Conservation (phyloP, 2,797 vertebrate genomes). For the Gastrophryne carolinensis region DNA sequence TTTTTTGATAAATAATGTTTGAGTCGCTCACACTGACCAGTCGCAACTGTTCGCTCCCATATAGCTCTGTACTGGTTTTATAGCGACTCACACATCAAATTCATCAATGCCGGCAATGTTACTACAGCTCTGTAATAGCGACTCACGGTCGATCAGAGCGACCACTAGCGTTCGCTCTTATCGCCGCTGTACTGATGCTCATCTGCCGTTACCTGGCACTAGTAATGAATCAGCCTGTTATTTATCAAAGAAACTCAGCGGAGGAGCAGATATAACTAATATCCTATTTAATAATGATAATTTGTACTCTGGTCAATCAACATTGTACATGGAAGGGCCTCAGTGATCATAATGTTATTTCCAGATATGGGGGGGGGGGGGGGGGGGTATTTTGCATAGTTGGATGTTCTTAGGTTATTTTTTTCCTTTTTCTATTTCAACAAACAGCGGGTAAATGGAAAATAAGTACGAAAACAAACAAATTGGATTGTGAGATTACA, state of each 20-base stretch:
- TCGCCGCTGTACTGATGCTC: too few species aligned
- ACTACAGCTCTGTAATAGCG: too few species aligned
- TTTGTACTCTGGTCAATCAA: background rate
- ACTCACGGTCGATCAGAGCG: too few species aligned
- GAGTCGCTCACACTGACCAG: too few species aligned
- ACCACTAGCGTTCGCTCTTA: too few species aligned
- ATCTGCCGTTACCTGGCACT: too few species aligned
- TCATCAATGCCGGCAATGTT: too few species aligned
- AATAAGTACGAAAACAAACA: background rate
- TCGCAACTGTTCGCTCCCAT: too few species aligned
- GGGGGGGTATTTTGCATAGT: slow-evolving; percentile 6
- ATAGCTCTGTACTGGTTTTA: too few species aligned
- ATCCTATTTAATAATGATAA: background rate
- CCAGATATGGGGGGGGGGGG: background rate
- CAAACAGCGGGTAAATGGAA: slow-evolving; percentile 29
- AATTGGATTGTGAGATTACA: slow-evolving; percentile 45
- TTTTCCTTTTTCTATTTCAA: slow-evolving; percentile 5
- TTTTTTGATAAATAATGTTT: too few species aligned
- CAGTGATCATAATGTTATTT: background rate
- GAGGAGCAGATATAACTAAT: background rate
- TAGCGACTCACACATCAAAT: too few species aligned
- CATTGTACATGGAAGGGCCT: background rate
- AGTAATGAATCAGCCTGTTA: too few species aligned
- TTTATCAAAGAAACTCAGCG: background rate
- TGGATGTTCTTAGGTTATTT: background rate